Percentiles rank a stretch among this genome's conserved stretches.
These are phyloP conservation scores for Upupa epops DNA, from an alignment of 2,113 vertebrate genomes.

Conservation along the genomic window DNA sequence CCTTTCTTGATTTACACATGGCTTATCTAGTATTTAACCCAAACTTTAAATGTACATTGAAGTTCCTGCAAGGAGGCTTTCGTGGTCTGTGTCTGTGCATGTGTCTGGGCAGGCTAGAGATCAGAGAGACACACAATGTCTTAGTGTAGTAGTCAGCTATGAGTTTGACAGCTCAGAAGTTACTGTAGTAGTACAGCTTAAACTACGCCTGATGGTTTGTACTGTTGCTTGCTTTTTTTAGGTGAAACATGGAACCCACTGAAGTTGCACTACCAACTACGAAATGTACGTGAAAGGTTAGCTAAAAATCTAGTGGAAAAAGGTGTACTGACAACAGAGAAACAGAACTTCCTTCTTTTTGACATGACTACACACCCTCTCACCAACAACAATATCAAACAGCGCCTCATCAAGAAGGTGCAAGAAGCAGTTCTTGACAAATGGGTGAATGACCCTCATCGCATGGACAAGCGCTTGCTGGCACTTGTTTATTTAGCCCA, in stretches of 20 bases:
- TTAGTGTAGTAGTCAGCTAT: not conserved
- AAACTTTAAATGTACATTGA: not conserved
- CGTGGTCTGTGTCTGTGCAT: not conserved
- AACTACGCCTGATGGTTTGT: not conserved
- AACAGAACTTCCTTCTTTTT: slow-evolving; percentile 98
- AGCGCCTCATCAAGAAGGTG: slow-evolving; percentile 93
- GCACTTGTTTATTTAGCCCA: slow-evolving; percentile 94
- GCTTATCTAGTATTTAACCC: not conserved
- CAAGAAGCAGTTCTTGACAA: slow-evolving; percentile 93
- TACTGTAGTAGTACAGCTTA: not conserved
- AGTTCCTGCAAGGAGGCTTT: not conserved
- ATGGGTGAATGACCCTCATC: slow-evolving; percentile 94
- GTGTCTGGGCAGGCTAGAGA: not conserved
- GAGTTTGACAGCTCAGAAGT: not conserved
- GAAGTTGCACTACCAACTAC: slow-evolving; percentile 95
- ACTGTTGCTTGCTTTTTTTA: slow-evolving; percentile 47
- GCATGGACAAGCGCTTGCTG: slow-evolving; percentile 93
- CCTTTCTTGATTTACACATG: not conserved
- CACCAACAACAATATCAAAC: slow-evolving; percentile 95
- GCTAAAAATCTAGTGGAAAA: slow-evolving; percentile 98
- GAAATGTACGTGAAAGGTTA: slow-evolving; percentile 92
- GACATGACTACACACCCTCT: slow-evolving; percentile 98
- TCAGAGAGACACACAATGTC: not conserved
- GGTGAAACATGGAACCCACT: slow-evolving; percentile 96
- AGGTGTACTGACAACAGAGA: slow-evolving; percentile 94